Evolutionary conservation across 2,113 vertebrate genomes (phyloP), one percentile per base, ranked within the genome.

Genomic region (Poeciliopsis turrubarensis): DNA sequence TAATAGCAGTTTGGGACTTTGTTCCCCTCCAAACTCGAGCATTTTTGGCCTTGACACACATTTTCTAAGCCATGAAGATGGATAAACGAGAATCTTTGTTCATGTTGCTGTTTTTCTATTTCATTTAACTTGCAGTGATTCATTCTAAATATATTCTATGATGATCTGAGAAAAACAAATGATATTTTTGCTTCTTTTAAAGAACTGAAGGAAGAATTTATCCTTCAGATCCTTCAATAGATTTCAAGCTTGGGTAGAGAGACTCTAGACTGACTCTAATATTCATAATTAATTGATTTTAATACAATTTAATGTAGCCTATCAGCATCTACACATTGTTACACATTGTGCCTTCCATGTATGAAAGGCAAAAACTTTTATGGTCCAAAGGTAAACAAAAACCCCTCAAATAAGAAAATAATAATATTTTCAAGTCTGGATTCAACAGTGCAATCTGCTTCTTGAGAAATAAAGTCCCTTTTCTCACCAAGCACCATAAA

Each of bases 401-500:
- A 57, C 5, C 22, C 25, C 60, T 31, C 29, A 60, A 34, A 71
- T 19, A 65, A 3, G 74, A 68, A 7, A 81, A 78, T 25, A 51
- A 34, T 9, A 17, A 17, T 66, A 65, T 39, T 68, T 76, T 60
- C 27, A 63, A 62, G 65, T 34, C 34, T 60, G 30, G 78, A 78
- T 86, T 68, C 22, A 37, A 7, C 68, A 60, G 14, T 2, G 60
- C 68, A 77, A 76, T 81, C 66, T 80, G 60, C 60, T 63, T 76
- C 74, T 27, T 69, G 60, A 60, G 80, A 87, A 82, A 79, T 75
- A 74, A 76, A 72, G 34, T 57, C 72, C 64, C 75, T 85, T 68
- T 80, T 75, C 51, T 57, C 25, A 78, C 34, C 17, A 77, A 77
- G 68, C n/a, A 7, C 60, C 72, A 63, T 77, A 74, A 87, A 89